Evolutionary conservation across 2,888 invertebrate species (phyloP).

Genomic region (Chouioia cunea): DNA sequence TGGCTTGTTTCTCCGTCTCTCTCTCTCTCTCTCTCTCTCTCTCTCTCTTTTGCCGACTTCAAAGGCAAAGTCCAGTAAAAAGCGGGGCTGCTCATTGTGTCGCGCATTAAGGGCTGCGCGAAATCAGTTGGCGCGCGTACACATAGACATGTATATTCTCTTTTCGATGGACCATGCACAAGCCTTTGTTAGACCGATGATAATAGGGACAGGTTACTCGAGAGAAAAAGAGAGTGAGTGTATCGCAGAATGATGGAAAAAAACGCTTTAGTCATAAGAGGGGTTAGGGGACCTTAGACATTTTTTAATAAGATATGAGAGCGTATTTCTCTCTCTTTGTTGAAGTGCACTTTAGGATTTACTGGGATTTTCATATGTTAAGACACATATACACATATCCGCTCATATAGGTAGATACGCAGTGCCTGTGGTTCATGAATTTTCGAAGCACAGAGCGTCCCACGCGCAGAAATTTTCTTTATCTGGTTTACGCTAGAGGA

Average conservation of each 20-base stretch:
- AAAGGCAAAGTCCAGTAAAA: conserved; percentile 50
- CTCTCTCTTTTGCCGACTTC: conserved; percentile 45
- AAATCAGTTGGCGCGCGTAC: conserved; percentile 45
- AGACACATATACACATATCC: background rate
- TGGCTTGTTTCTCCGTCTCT: conserved; percentile 36
- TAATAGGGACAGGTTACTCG: conserved; percentile 11
- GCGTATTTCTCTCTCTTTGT: conserved; percentile 47
- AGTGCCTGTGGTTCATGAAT: conserved; percentile 29
- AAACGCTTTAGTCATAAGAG: conserved; percentile 40
- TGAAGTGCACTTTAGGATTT: conserved; percentile 41
- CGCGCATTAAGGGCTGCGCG: conserved; percentile 48
- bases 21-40: conserved; percentile 13
- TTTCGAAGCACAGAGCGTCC: conserved; percentile 13
- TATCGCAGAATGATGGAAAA: conserved; percentile 28
- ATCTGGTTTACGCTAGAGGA: too few species aligned
- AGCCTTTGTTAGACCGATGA: conserved; percentile 32
- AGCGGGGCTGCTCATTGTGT: conserved; percentile 44
- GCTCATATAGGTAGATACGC: background rate
- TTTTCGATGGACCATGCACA: background rate
- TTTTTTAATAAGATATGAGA: too few species aligned
- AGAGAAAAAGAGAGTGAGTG: conserved; percentile 44
- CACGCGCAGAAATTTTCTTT: background rate
- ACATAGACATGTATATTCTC: too few species aligned
- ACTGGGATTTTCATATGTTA: conserved; percentile 4
- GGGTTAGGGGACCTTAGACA: too few species aligned